A percentile compares a stretch with the other conserved stretches of the same genome.
Evolutionary conservation across 2,888 invertebrate genomes (phyloP).

Genomic region (Lagria hirta): DNA sequence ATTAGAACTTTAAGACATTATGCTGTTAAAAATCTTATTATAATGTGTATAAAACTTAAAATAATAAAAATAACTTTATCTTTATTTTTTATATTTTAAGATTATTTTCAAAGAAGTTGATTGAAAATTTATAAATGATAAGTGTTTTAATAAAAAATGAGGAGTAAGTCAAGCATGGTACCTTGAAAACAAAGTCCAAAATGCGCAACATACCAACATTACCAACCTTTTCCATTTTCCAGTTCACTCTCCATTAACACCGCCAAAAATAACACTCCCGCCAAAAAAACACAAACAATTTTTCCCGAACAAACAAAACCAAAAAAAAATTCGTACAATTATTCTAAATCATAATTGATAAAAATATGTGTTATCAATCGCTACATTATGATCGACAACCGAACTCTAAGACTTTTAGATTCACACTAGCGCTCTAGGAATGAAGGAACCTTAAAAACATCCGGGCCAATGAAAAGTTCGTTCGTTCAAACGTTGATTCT

Average conservation of each 20-base stretch:
- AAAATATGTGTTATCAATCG: too few relatives aligned
- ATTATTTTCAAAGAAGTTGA: too few relatives aligned
- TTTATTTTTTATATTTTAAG: too few relatives aligned
- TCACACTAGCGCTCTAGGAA: constrained; percentile 45
- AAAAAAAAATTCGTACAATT: constrained; percentile 29
- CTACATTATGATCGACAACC: constrained; percentile 40
- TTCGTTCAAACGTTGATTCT: constrained; percentile 25
- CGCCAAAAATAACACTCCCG: constrained; percentile 17
- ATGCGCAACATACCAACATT: constrained; percentile 27
- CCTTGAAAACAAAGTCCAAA: constrained; percentile 21
- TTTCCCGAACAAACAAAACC: constrained; percentile 26
- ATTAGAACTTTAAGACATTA: too few relatives aligned
- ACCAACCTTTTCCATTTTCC: constrained; percentile 46
- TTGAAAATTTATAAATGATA: too few relatives aligned
- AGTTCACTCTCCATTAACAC: constrained; percentile 43
- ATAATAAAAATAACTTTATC: too few relatives aligned
- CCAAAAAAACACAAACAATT: constrained; percentile 19
- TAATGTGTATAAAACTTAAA: too few relatives aligned
- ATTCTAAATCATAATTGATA: constrained; percentile 26
- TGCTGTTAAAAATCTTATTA: too few relatives aligned
- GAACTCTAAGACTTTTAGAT: constrained; percentile 44
- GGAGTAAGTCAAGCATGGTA: too few relatives aligned
- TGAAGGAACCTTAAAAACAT: constrained; percentile 48
- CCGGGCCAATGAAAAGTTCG: constrained; percentile 47
- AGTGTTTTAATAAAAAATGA: too few relatives aligned